Evolutionary conservation across 2,797 vertebrate genomes (phyloP).

Genomic region (Tenualosa ilisha): DNA sequence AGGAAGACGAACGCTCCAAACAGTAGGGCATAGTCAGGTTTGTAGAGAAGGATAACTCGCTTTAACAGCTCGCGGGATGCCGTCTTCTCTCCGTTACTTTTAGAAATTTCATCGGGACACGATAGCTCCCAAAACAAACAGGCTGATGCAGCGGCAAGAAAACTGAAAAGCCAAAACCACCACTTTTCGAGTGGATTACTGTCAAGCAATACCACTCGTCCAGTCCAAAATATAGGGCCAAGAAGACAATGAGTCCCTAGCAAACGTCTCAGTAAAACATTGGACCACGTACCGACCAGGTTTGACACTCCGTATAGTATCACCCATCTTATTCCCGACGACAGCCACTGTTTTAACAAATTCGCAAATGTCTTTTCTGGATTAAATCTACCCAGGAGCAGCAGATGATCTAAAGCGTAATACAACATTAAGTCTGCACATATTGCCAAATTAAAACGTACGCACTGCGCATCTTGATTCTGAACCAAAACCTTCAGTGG

Average conservation of each 20-base stretch:
- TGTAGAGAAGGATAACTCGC: constrained; percentile 68
- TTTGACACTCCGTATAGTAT: neutral
- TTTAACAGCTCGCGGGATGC: constrained; percentile 65
- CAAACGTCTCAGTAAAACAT: neutral
- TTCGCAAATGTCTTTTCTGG: neutral
- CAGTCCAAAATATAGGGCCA: neutral
- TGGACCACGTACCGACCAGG: neutral
- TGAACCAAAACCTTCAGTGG: too few species aligned
- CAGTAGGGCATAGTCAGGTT: constrained; percentile 63
- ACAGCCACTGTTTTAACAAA: neutral
- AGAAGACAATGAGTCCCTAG: neutral
- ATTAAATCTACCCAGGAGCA: neutral
- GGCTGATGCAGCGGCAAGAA: constrained; percentile 63
- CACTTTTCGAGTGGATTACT: constrained; percentile 36
- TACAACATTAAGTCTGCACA: neutral
- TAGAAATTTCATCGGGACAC: constrained; percentile 53
- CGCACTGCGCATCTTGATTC: neutral
- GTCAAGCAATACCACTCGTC: constrained; percentile 24
- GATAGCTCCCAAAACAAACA: constrained; percentile 71
- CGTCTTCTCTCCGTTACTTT: constrained; percentile 22
- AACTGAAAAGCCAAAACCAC: constrained; percentile 57
- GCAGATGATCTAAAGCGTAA: neutral
- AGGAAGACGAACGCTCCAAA: constrained; percentile 70
- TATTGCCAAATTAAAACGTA: neutral
- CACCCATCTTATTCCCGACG: neutral